phyloP scores from a whole-genome alignment of 2,797 vertebrate genomes.

The Buceros bicornis region DNA sequence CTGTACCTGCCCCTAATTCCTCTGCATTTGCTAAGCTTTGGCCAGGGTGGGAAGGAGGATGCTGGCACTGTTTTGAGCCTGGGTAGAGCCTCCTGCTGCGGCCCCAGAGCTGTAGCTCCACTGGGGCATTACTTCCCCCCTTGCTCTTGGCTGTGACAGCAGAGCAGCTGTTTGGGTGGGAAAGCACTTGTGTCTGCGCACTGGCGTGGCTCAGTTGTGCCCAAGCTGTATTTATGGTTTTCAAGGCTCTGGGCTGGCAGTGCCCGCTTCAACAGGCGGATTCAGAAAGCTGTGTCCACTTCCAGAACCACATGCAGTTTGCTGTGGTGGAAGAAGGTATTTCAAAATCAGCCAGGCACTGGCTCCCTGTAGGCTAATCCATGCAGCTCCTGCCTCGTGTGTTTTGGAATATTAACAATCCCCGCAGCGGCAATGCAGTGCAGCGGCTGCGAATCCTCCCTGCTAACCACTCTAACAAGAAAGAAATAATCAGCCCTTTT shows the following conservation, averaged over 20 bases:
- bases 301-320: not conserved
- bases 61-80: not conserved
- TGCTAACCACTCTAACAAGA: not conserved
- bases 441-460: not conserved
- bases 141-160: not conserved
- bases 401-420: slow-evolving; percentile 1
- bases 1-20: not conserved
- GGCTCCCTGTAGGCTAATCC: not conserved
- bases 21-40: not conserved
- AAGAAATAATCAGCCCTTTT: not conserved
- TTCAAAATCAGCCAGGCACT: slow-evolving; percentile 29
- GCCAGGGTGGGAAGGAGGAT: not conserved
- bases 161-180: slow-evolving; percentile 49
- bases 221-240: slow-evolving; percentile 18
- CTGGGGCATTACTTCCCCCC: not conserved
- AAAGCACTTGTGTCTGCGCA: not conserved
- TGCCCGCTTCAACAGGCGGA: not conserved
- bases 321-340: not conserved
- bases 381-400: not conserved
- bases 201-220: not conserved
- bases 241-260: slow-evolving; percentile 3
- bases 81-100: not conserved
- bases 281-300: not conserved
- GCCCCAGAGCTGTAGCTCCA: not conserved
- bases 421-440: not conserved